Evolutionary conservation across 1,140 invertebrate species (phyloP).

Genomic region (Metaphire vulgaris): DNA sequence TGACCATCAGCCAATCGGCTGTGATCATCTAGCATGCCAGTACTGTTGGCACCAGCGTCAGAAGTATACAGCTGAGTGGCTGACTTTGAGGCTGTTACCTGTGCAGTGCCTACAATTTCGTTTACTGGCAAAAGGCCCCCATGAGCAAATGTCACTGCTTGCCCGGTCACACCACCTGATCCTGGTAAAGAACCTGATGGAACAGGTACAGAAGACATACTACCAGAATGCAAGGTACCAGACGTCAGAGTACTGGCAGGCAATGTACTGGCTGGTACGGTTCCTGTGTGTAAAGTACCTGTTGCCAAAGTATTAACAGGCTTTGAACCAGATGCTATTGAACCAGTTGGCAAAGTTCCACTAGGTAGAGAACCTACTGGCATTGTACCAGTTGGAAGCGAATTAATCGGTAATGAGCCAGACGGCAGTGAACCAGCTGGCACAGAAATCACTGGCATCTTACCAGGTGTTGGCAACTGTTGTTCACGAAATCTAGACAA

Average conservation of each 20-base stretch:
- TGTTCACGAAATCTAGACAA: background rate
- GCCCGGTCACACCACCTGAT: background rate
- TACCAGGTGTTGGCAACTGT: background rate
- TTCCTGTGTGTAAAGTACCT: background rate
- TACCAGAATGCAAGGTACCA: background rate
- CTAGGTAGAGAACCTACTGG: background rate
- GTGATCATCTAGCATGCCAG: background rate
- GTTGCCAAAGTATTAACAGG: background rate
- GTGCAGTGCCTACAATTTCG: background rate
- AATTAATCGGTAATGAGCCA: too few species aligned
- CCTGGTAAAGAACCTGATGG: background rate
- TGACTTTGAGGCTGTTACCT: background rate
- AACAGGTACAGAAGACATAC: background rate
- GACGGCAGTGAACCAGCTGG: too few species aligned
- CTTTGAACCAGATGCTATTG: background rate
- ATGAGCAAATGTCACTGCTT: background rate
- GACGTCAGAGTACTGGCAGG: background rate
- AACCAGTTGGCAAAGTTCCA: background rate
- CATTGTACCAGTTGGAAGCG: background rate
- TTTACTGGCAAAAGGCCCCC: background rate
- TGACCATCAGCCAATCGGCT: background rate
- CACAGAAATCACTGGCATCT: too few species aligned
- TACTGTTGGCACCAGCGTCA: background rate
- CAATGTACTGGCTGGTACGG: background rate
- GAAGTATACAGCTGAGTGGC: background rate